Conservation (phyloP, 1,140 invertebrate genomes). For the Tribolium madens region DNA sequence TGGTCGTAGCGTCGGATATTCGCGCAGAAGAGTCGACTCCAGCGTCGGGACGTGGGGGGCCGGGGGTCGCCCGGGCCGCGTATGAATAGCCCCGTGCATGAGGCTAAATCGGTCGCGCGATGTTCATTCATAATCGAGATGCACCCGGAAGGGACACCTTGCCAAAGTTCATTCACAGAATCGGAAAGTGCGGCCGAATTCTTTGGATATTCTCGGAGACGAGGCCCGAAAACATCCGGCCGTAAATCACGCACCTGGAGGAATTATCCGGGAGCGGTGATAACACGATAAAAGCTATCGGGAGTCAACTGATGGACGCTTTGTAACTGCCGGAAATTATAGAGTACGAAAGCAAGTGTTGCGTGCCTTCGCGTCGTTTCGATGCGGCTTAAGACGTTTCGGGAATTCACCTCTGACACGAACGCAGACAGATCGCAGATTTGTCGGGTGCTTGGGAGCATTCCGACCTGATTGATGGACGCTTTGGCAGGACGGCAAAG, state of each 20-base stretch:
- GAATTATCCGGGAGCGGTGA: background rate
- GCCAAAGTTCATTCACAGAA: constrained; percentile 65
- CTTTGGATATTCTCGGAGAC: constrained; percentile 43
- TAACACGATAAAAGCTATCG: background rate
- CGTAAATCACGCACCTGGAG: constrained; percentile 30
- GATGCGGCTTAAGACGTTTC: background rate
- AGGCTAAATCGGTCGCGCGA: constrained; percentile 61
- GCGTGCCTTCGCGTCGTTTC: no score
- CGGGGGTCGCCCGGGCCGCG: constrained; percentile 7
- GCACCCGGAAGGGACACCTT: constrained; percentile 64
- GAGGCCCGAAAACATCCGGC: constrained; percentile 27
- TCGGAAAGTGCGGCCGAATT: constrained; percentile 50
- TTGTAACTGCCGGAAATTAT: background rate
- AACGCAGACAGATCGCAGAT: constrained; percentile 16
- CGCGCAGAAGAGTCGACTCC: constrained; percentile 18
- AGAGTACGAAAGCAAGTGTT: background rate
- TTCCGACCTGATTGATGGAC: constrained; percentile 49
- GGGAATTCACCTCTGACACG: background rate
- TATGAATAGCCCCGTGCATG: constrained; percentile 55
- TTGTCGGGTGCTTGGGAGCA: constrained; percentile 48
- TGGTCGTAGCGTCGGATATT: constrained; percentile 28
- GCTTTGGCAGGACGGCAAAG: constrained; percentile 35
- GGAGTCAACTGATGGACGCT: background rate
- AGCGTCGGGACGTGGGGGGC: constrained; percentile 44
- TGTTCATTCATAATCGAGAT: constrained; percentile 64